phyloP scores from a whole-genome alignment of 2,797 vertebrate species.

The Acipenser oxyrinchus region DNA sequence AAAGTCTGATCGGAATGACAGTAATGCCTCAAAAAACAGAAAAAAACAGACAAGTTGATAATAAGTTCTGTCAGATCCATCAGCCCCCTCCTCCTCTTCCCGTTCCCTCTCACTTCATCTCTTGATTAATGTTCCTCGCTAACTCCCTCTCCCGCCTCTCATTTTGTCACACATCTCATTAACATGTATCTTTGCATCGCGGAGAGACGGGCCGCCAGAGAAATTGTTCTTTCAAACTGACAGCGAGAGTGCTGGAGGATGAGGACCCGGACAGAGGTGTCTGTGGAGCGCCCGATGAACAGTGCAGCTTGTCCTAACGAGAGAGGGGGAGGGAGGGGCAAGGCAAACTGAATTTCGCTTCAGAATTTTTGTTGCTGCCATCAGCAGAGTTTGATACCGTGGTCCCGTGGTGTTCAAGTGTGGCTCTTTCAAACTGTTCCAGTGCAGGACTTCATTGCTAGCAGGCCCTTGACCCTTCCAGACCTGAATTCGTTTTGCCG shows the following conservation, averaged over 20 bases:
- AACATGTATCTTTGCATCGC: constrained; percentile 59
- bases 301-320: constrained; percentile 51
- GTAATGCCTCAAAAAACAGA: not conserved
- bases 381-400: not conserved
- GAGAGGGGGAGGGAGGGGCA: too few species aligned
- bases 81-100: not conserved
- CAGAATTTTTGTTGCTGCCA: not conserved
- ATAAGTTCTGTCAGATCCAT: not conserved
- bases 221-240: constrained; percentile 54
- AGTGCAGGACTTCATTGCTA: too few species aligned
- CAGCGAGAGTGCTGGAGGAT: constrained; percentile 59
- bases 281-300: constrained; percentile 31
- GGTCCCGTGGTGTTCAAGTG: too few species aligned
- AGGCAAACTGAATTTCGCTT: constrained; percentile 12
- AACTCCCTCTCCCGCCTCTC: constrained; percentile 40
- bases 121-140: constrained; percentile 59
- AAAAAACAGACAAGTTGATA: not conserved
- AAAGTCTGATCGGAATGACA: not conserved
- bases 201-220: constrained; percentile 38
- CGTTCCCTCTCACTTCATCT: not conserved
- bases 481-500: too few species aligned
- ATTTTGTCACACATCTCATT: constrained; percentile 55
- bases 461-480: too few species aligned
- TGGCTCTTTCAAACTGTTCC: too few species aligned
- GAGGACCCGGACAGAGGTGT: constrained; percentile 56